Conservation (phyloP, 2,113 vertebrate genomes). For the Dendropsophus ebraccatus region DNA sequence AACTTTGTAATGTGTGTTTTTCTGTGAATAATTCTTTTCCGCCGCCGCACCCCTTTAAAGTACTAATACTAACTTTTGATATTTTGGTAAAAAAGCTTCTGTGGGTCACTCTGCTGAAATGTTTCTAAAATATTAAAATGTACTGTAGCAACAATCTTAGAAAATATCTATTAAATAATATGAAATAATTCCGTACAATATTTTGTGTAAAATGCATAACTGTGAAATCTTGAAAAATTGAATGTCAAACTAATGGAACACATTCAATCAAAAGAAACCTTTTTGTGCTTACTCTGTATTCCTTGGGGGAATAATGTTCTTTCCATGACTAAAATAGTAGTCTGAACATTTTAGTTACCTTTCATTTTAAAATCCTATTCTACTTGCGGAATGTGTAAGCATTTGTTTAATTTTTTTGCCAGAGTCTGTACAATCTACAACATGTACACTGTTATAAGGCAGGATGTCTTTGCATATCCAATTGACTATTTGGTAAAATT, state of each 20-base stretch:
- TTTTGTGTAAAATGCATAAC: conserved; percentile 28
- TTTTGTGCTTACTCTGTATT: conserved; percentile 25
- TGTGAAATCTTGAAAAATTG: conserved; percentile 33
- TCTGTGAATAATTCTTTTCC: too few species aligned
- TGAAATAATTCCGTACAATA: not conserved
- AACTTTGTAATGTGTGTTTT: too few species aligned
- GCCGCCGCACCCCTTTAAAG: too few species aligned
- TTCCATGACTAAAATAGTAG: not conserved
- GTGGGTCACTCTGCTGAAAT: too few species aligned
- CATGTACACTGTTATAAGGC: not conserved
- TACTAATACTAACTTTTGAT: too few species aligned
- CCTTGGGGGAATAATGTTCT: conserved; percentile 20
- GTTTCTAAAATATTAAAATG: too few species aligned
- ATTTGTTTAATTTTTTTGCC: not conserved
- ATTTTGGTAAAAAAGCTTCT: too few species aligned
- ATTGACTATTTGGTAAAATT: not conserved
- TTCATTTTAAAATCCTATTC: not conserved
- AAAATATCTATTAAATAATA: conserved; percentile 43
- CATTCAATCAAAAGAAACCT: conserved; percentile 38
- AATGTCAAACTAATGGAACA: conserved; percentile 19
- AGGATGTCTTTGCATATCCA: not conserved
- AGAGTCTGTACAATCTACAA: not conserved
- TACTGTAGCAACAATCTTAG: not conserved
- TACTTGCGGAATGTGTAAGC: conserved; percentile 13
- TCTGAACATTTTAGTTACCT: not conserved